phyloP scores from a whole-genome alignment of 1,140 invertebrate genomes.

The Ceratitis capitata region DNA sequence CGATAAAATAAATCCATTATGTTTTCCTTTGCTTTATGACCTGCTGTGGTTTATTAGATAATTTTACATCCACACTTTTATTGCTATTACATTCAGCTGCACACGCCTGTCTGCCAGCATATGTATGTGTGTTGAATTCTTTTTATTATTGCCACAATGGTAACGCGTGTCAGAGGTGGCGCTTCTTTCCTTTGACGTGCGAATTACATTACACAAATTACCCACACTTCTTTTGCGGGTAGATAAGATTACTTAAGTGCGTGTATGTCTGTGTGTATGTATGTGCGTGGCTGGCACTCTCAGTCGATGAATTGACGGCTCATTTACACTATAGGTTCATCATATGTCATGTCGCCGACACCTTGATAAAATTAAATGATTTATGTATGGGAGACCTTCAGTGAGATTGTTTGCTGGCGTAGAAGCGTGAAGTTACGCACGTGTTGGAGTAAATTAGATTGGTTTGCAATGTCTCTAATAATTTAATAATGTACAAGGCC shows the following conservation, averaged over 20 bases:
- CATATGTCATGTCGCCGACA: slow-evolving; percentile 4
- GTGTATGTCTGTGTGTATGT: neutral
- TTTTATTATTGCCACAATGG: neutral
- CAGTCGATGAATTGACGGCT: neutral
- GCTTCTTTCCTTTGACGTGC: neutral
- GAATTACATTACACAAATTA: neutral
- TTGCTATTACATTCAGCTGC: neutral
- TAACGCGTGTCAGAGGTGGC: neutral
- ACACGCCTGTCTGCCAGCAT: no score
- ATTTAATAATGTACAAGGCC: no score
- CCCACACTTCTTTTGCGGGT: neutral
- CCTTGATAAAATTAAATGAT: slow-evolving; percentile 6
- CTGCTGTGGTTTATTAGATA: neutral
- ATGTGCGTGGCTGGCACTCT: neutral
- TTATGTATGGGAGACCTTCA: neutral
- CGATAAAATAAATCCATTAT: neutral
- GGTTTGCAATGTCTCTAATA: no score
- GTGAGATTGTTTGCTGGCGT: neutral
- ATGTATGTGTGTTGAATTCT: no score
- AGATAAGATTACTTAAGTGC: neutral
- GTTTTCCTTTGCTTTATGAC: neutral
- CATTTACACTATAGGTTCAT: slow-evolving; percentile 7
- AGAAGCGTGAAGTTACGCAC: neutral
- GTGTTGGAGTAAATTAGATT: neutral
- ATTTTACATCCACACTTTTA: neutral